Conservation (phyloP, 2,888 invertebrate genomes). For the Trissolcus brochymenae region DNA sequence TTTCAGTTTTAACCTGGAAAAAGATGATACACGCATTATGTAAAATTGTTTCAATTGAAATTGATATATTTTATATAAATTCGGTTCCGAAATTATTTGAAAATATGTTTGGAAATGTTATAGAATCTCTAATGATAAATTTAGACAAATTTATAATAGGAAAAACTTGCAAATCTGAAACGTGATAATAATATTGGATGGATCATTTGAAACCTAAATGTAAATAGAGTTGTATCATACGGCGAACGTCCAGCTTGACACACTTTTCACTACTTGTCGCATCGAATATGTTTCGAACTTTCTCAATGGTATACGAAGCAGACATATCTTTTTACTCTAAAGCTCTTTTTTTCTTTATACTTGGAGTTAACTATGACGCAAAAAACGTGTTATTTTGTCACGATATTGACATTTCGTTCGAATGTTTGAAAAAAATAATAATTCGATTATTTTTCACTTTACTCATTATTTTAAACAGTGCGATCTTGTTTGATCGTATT, state of each 20-base stretch:
- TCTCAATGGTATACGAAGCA: slow-evolving; percentile 29
- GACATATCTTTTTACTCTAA: slow-evolving; percentile 38
- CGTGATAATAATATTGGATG: slow-evolving; percentile 5
- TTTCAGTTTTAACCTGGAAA: too few species aligned
- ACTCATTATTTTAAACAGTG: too few species aligned
- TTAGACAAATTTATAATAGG: too few species aligned
- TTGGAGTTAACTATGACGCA: slow-evolving; percentile 22
- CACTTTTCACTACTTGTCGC: slow-evolving; percentile 46
- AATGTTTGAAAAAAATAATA: too few species aligned
- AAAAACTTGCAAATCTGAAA: too few species aligned
- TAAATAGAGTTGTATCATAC: slow-evolving; percentile 22
- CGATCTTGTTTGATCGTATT: too few species aligned
- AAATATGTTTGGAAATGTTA: too few species aligned
- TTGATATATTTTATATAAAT: not conserved
- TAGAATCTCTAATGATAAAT: too few species aligned
- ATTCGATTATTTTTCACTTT: too few species aligned
- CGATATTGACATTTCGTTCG: not conserved
- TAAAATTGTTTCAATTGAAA: too few species aligned
- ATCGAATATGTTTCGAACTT: slow-evolving; percentile 38
- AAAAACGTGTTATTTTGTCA: slow-evolving; percentile 10
- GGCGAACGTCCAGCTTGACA: slow-evolving; percentile 39
- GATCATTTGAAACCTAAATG: slow-evolving; percentile 4
- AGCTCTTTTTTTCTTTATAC: slow-evolving; percentile 20
- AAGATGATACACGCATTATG: too few species aligned
- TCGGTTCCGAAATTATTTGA: not conserved